These are phyloP conservation scores for Pachyramphus minor DNA, from an alignment of 2,113 vertebrate genomes.

Conservation along the genomic window DNA sequence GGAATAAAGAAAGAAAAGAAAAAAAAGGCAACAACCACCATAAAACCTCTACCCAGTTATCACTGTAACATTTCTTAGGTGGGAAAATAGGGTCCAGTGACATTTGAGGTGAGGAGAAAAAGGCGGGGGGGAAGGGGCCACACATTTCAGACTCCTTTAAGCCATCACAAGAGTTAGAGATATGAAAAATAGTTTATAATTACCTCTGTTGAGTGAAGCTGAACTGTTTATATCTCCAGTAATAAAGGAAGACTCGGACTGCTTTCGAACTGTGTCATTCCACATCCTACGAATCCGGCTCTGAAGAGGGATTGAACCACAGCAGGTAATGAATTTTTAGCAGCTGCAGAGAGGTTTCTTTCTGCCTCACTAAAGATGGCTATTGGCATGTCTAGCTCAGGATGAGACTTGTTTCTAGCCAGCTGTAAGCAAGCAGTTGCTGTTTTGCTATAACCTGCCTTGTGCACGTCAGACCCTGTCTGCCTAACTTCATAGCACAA, in stretches of 20 bases:
- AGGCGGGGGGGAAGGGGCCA: not conserved
- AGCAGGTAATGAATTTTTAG: slow-evolving; percentile 49
- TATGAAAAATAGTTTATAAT: slow-evolving; percentile 71
- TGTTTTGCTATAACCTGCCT: not conserved
- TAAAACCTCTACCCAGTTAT: not conserved
- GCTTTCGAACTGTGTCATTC: slow-evolving; percentile 98
- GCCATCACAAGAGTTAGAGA: slow-evolving; percentile 24
- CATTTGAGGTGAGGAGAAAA: not conserved
- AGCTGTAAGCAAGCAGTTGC: not conserved
- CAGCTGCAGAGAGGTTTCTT: slow-evolving; percentile 33
- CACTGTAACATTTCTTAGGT: not conserved
- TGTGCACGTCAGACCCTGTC: not conserved
- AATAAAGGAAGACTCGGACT: slow-evolving; percentile 98
- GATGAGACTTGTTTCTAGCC: not conserved
- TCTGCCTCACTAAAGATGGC: slow-evolving; percentile 19
- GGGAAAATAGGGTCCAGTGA: not conserved
- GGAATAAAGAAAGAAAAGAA: not conserved
- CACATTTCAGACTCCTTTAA: slow-evolving; percentile 36
- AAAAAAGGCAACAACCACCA: not conserved
- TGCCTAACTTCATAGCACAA: not conserved
- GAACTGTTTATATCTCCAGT: slow-evolving; percentile 99
- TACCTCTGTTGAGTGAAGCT: slow-evolving; percentile 98
- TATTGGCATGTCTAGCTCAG: not conserved
- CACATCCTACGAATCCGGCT: slow-evolving; percentile 99
- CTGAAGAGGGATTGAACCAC: slow-evolving; percentile 71